Evolutionary conservation across 2,888 invertebrate genomes (phyloP).

Genomic region (Spisula solida): DNA sequence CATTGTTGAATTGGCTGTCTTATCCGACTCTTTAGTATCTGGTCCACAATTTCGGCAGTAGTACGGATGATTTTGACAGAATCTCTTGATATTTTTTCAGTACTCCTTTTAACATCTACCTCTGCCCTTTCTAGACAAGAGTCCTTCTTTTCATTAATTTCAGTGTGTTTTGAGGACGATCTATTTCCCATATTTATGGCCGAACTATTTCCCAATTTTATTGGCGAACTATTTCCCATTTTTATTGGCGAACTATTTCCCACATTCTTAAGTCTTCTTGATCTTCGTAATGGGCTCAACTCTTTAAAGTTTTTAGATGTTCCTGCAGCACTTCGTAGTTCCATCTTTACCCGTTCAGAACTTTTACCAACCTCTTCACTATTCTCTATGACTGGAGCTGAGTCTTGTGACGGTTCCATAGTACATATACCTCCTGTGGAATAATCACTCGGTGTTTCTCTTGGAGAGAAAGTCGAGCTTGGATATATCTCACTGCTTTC

Average conservation of each 20-base stretch:
- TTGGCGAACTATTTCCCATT: background rate
- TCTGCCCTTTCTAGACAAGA: background rate
- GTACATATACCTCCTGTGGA: background rate
- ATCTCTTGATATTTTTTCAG: background rate
- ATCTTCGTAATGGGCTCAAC: background rate
- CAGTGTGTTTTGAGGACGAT: background rate
- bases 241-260: background rate
- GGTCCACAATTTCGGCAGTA: background rate
- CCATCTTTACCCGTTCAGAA: background rate
- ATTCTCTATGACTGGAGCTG: no score
- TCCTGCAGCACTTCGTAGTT: background rate
- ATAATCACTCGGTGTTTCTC: background rate
- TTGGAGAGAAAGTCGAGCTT: background rate
- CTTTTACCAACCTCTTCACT: background rate
- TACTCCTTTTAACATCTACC: background rate
- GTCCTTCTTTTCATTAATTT: background rate
- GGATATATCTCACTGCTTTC: conserved; percentile 1
- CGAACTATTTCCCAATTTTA: background rate
- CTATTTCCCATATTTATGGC: no score
- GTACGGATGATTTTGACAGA: background rate
- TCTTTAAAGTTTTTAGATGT: background rate
- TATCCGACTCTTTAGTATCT: background rate
- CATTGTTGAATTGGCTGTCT: background rate
- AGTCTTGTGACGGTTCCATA: background rate
- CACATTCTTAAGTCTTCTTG: background rate